phyloP scores from a whole-genome alignment of 2,797 vertebrate species.

The Ambastaia sidthimunki region DNA sequence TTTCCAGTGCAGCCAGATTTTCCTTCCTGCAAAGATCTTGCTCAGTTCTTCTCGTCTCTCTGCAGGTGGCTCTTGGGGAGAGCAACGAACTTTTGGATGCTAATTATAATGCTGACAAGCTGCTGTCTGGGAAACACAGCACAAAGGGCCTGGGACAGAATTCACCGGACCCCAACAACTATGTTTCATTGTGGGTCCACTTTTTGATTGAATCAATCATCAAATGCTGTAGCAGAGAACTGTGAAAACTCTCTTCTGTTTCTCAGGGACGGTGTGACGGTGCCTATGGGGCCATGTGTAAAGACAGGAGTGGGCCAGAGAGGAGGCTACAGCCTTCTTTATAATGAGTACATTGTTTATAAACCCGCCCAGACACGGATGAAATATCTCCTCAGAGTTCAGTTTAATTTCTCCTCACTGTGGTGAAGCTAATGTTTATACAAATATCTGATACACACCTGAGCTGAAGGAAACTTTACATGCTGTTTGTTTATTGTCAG shows the following conservation, averaged over 20 bases:
- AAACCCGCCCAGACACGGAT: constrained; percentile 83
- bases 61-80: constrained; percentile 89
- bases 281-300: constrained; percentile 83
- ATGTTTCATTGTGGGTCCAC: constrained; percentile 79
- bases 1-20: neutral
- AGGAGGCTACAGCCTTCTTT: constrained; percentile 84
- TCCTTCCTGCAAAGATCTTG: neutral
- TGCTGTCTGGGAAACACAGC: constrained; percentile 85
- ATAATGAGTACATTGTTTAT: constrained; percentile 91
- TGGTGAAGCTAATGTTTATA: constrained; percentile 77
- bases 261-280: constrained; percentile 76
- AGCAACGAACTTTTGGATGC: constrained; percentile 83
- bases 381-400: constrained; percentile 85
- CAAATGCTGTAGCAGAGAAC: neutral
- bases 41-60: neutral
- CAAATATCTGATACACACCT: neutral
- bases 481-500: no score
- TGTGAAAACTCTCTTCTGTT: neutral
- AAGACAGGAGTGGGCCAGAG: constrained; percentile 71
- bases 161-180: constrained; percentile 77
- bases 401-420: constrained; percentile 83
- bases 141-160: constrained; percentile 88
- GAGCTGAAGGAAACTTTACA: neutral
- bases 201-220: neutral
- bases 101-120: constrained; percentile 79